phyloP scores from a whole-genome alignment of 2,797 vertebrate genomes.

The Sebastes trivittatus region DNA sequence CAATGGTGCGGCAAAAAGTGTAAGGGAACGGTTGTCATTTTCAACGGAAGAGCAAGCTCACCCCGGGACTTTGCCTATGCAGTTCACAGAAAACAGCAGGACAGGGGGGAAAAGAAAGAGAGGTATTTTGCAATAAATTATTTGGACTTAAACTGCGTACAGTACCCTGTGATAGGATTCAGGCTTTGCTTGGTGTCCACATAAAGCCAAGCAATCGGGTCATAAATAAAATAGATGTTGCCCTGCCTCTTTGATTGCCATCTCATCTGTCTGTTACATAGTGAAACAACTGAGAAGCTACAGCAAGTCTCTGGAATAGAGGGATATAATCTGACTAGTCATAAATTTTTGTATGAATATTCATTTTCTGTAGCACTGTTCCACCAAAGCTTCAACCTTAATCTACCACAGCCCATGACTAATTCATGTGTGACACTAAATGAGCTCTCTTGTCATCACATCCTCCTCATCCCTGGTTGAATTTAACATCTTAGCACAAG shows the following conservation, averaged over 20 bases:
- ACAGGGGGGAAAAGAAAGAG: slow-evolving; percentile 64
- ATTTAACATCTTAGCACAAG: background rate
- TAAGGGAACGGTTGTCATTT: slow-evolving; percentile 83
- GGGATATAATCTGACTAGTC: slow-evolving; percentile 14
- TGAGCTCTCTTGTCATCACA: background rate
- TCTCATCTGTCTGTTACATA: slow-evolving; percentile 66
- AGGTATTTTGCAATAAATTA: slow-evolving; percentile 84
- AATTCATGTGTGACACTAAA: slow-evolving; percentile 14
- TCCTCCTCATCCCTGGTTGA: background rate
- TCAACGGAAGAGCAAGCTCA: slow-evolving; percentile 82
- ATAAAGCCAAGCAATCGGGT: slow-evolving; percentile 80
- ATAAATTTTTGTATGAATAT: slow-evolving; percentile 14
- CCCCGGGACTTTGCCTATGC: slow-evolving; percentile 84
- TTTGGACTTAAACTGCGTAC: slow-evolving; percentile 85
- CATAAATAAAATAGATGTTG: slow-evolving; percentile 80
- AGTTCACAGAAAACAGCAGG: slow-evolving; percentile 78
- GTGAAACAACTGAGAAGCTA: slow-evolving; percentile 32
- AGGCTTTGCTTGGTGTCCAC: slow-evolving; percentile 80
- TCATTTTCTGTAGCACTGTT: slow-evolving; percentile 7
- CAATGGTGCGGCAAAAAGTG: slow-evolving; percentile 88
- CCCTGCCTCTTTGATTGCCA: slow-evolving; percentile 74
- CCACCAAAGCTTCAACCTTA: slow-evolving; percentile 9
- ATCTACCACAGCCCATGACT: background rate
- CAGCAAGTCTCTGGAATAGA: slow-evolving; percentile 23
- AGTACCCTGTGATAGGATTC: slow-evolving; percentile 82